phyloP scores from a whole-genome alignment of 2,113 vertebrate genomes.

The Lophotis ruficrista region DNA sequence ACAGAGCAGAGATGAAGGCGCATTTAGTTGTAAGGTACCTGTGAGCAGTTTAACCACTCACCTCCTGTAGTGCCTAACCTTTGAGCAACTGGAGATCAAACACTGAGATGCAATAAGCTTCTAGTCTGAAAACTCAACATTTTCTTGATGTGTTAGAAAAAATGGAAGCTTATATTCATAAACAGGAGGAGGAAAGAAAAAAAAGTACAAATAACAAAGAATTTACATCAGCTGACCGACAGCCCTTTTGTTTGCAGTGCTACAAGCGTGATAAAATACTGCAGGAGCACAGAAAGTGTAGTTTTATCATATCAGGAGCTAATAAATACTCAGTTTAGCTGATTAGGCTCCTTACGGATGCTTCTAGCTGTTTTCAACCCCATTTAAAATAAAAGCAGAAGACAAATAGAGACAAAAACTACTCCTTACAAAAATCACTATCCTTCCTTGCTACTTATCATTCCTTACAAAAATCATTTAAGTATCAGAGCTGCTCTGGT shows the following conservation, averaged over 20 bases:
- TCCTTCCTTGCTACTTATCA: background rate
- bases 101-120: background rate
- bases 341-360: background rate
- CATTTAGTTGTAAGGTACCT: background rate
- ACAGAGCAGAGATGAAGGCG: background rate
- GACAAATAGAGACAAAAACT: background rate
- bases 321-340: background rate
- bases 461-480: background rate
- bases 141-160: background rate
- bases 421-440: background rate
- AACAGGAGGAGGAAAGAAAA: fast-evolving
- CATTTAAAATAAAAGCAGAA: background rate
- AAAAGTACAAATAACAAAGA: background rate
- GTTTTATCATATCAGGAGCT: background rate
- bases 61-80: background rate
- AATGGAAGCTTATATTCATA: background rate
- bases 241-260: background rate
- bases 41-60: background rate
- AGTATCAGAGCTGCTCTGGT: background rate
- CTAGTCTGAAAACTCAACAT: background rate
- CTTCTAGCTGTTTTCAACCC: background rate
- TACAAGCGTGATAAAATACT: background rate
- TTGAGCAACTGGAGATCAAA: background rate
- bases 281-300: background rate
- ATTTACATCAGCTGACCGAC: background rate